phyloP scores from a whole-genome alignment of 1,140 invertebrate genomes.

The Oedothorax gibbosus region DNA sequence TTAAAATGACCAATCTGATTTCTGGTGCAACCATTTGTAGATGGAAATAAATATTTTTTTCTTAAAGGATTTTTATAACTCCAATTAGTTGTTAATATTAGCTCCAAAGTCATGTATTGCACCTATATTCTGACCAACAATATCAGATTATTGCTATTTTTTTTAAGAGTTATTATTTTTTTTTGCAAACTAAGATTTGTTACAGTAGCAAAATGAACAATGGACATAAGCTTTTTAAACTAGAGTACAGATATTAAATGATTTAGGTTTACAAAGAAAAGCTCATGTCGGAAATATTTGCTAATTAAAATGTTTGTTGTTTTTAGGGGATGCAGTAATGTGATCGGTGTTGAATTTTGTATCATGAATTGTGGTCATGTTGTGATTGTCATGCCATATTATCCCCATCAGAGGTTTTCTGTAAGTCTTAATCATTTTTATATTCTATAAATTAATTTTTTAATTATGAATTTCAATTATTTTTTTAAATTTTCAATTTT shows the following conservation, averaged over 20 bases:
- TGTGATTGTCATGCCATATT: slow-evolving; percentile 91
- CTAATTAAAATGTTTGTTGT: slow-evolving; percentile 37
- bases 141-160: no score
- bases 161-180: no score
- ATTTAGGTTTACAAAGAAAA: not conserved
- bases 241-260: not conserved
- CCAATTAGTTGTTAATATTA: no score
- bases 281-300: not conserved
- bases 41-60: no score
- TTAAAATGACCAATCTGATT: no score
- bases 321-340: slow-evolving; percentile 83
- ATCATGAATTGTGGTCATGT: slow-evolving; percentile 82
- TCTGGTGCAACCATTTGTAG: no score
- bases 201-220: no score
- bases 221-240: not conserved
- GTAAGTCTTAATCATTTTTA: slow-evolving; percentile 71
- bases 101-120: no score
- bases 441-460: not conserved
- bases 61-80: no score
- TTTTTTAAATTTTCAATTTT: not conserved
- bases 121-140: no score
- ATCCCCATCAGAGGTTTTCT: slow-evolving; percentile 83
- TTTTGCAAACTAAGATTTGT: no score
- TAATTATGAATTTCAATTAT: not conserved
- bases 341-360: slow-evolving; percentile 84